Base-by-base conservation (phyloP, 2,797 vertebrate genomes). In the Chloroceryle inda region DNA sequence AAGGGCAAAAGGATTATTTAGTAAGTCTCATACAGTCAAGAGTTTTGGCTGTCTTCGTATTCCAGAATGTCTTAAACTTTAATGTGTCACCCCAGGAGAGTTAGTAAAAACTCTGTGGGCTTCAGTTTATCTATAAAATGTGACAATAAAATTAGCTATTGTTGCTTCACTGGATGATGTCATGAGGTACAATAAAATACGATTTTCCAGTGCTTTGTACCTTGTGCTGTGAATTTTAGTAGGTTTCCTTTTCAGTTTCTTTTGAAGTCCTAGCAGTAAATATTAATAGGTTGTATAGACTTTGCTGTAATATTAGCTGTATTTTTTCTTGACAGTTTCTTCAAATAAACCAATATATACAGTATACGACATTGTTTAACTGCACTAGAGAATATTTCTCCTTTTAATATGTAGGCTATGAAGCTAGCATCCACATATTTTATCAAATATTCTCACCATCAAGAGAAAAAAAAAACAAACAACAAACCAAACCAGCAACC, bases 1-100 rank as follows among this genome's bases (percentile, higher is more conserved):
- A 85, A 76, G 80, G 80, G 59, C 69, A 88, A 33, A 92, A 90
- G 23, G 35, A 73, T 91, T 92, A 45, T 84, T 95, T 68, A 78
- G 19, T 50, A 50, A 92, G 45, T 64, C 26, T 91, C 4, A 1
- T 27, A 85, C 35, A 61, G 53, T 85, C 29, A 80, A 42, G 53
- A 61, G 33, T 87, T 92, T 71, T 76, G 27, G 62, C 52, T 77
- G 35, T 55, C 19, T 5, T 87, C 58, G 81, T 37, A 23, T 90
- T 89, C 35, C 20, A 52, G 19, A 88, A 49, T 47, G 33, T 80
- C 49, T 53, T 49, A 37, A 82, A 13, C 31, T 85, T 89, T 92
- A 76, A 63, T 15, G 13, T 69, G 35, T 81, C 29, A 45, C 85
- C 53, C 61, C 24, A 78, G 38, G 27, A 26, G 17, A 74, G 53